Evolutionary conservation across 2,888 invertebrate genomes (phyloP), one percentile per base, ranked within the genome.

Genomic region (Diloba caeruleocephala): DNA sequence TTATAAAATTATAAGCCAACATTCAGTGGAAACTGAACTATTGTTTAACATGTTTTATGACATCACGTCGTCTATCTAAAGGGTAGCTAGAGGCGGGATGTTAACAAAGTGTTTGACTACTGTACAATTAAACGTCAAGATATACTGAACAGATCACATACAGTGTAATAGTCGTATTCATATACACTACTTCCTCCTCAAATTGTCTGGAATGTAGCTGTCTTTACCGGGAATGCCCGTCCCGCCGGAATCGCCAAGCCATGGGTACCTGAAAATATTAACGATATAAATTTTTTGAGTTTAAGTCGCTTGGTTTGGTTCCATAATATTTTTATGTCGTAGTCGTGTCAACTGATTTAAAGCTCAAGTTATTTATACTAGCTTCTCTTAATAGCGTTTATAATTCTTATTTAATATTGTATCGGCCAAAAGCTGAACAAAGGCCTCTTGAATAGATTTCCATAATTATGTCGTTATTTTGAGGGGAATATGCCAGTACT

Each of bases 211-310:
- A 85, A 96, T 95, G 82, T 98, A 98, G 85, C 96, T 97, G 82
- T 98, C 98, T 70, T 94, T 96, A 34, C 96, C 96, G 21, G 95
- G 94, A 64, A 96, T 95, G 8, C 97, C 98, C 15, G 97, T 96
- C 45, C 98, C 98, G 71, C 95, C 96, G 1, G 97, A 96, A 87
- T 98, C 98, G 17, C 97, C 97, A 61, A 98, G 86, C 98, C 98
- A 98, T 1, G 98, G 98, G 89, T 97, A 96, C 74, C 94, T 95
- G 79, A n/a, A 79, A 81, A 51, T 39, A 62, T 55, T 26, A 26
- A 9, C 15, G 32, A 14, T 2, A 21, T 36, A 23, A 15, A 13
- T 7, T 23, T 23, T 2, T 23, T 2, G 8, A n/a, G n/a, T n/a
- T n/a, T n/a, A n/a, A n/a, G n/a, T n/a, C n/a, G n/a, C n/a, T n/a